phyloP scores from a whole-genome alignment of 1,140 invertebrate genomes.

The Latrodectus geometricus region DNA sequence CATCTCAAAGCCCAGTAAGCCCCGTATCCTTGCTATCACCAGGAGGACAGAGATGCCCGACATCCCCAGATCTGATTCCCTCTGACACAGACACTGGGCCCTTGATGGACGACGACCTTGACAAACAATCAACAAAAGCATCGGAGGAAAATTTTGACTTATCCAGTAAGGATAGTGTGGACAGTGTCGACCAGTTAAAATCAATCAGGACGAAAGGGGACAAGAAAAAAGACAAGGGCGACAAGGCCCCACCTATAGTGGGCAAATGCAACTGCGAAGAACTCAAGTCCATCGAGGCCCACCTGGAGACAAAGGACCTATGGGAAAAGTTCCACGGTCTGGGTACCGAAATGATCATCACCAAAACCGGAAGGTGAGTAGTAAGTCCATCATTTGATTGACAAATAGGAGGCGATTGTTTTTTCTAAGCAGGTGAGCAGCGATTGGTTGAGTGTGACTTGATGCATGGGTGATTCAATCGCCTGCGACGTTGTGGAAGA shows the following conservation, averaged over 20 bases:
- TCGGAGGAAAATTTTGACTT: slow-evolving; percentile 49
- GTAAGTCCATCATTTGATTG: slow-evolving; percentile 2
- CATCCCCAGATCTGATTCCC: slow-evolving; percentile 38
- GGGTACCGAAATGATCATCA: slow-evolving; percentile 99
- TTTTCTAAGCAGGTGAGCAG: background rate
- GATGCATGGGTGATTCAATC: background rate
- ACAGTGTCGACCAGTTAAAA: slow-evolving; percentile 26
- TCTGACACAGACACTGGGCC: slow-evolving; percentile 53
- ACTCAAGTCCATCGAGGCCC: slow-evolving; percentile 83
- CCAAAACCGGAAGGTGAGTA: slow-evolving; percentile 95
- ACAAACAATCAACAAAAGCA: slow-evolving; percentile 19
- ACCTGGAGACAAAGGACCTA: slow-evolving; percentile 90
- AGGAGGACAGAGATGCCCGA: slow-evolving; percentile 13
- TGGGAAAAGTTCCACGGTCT: slow-evolving; percentile 95
- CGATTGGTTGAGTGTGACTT: background rate
- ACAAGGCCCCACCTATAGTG: slow-evolving; percentile 61
- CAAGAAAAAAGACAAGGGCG: slow-evolving; percentile 48
- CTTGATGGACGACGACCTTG: slow-evolving; percentile 34
- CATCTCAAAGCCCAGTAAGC: slow-evolving; percentile 38
- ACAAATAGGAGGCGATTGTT: slow-evolving; percentile 40
- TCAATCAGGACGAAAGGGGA: background rate
- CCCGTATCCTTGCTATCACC: slow-evolving; percentile 34
- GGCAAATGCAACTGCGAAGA: slow-evolving; percentile 74
- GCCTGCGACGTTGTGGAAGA: background rate
- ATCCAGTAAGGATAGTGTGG: slow-evolving; percentile 50